Evolutionary conservation across 2,797 vertebrate species (phyloP), one percentile per base, ranked within the genome.

Genomic region (Percopsis omiscomaycus): DNA sequence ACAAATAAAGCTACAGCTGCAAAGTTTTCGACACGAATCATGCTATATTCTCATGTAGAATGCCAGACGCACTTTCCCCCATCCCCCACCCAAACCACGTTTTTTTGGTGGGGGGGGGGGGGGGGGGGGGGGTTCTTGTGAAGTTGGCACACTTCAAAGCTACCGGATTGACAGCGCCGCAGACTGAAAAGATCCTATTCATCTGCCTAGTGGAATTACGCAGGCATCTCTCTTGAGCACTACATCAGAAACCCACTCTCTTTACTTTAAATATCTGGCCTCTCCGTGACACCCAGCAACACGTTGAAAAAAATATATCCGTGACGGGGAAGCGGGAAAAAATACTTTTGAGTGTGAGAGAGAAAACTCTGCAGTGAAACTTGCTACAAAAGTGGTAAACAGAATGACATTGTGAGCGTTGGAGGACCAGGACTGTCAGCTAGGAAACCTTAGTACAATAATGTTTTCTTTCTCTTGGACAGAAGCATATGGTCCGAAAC

Each of bases 261-360:
- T 90, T 89, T 85, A 85, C 89, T 92, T 91, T 87, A 91, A 90
- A 92, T 90, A 91, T 88, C 87, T 92, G 91, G 86, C 90, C 92
- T 88, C 89, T 84, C 69, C 73, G 68, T 92, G 90, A 91, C 89
- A 90, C 89, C 81, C 60, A 51, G 78, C 79, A 85, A 86, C 79
- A 83, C 48, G 52, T 55, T 61, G 66, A 10, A 81, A 77, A 83
- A 68, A 61, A 68, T 74, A 55, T 49, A 53, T 53, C 32, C 6
- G 3, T 37, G 42, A 64, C n/a, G 53, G 47, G 45, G 11, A 48
- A 48, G 14, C 22, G 10, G 12, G 29, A 47, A 29, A 56, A 46
- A 56, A 45, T 59, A 22, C 15, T n/a, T 59, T 30, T 58, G 15
- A 15, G 32, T 12, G 16, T 6, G 3, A 54, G 52, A 29, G 30